phyloP scores from a whole-genome alignment of 2,113 vertebrate species.

The Sminthopsis crassicaudata region DNA sequence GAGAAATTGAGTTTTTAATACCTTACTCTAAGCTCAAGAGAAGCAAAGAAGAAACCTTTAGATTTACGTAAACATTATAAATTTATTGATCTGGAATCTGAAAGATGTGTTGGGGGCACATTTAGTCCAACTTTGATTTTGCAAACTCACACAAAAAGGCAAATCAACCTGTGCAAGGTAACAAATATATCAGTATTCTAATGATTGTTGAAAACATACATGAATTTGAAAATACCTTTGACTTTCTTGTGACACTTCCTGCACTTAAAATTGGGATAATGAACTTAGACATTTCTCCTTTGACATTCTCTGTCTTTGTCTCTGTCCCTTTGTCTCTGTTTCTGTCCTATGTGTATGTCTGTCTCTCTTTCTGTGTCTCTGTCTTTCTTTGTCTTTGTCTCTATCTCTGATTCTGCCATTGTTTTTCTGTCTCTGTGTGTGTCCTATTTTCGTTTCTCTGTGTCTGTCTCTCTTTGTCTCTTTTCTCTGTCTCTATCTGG shows the following conservation, averaged over 20 bases:
- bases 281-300: not conserved
- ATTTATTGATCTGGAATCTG: not conserved
- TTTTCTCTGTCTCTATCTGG: too few relatives aligned
- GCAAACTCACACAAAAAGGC: not conserved
- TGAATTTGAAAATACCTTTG: not conserved
- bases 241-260: not conserved
- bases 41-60: not conserved
- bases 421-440: too few relatives aligned
- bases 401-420: too few relatives aligned
- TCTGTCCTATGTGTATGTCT: too few relatives aligned
- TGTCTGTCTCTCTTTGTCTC: too few relatives aligned
- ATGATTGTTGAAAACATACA: not conserved
- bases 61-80: not conserved
- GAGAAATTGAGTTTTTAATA: not conserved
- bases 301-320: too few relatives aligned
- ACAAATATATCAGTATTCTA: not conserved
- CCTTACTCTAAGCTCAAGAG: not conserved
- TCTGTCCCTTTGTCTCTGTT: not conserved
- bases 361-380: not conserved
- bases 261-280: not conserved
- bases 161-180: not conserved
- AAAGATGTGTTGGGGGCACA: not conserved
- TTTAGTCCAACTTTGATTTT: not conserved
- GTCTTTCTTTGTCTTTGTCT: not conserved
- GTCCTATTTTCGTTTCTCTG: too few relatives aligned